Base-by-base conservation (phyloP, 2,888 invertebrate genomes). In the Chrysolina oricalcia region DNA sequence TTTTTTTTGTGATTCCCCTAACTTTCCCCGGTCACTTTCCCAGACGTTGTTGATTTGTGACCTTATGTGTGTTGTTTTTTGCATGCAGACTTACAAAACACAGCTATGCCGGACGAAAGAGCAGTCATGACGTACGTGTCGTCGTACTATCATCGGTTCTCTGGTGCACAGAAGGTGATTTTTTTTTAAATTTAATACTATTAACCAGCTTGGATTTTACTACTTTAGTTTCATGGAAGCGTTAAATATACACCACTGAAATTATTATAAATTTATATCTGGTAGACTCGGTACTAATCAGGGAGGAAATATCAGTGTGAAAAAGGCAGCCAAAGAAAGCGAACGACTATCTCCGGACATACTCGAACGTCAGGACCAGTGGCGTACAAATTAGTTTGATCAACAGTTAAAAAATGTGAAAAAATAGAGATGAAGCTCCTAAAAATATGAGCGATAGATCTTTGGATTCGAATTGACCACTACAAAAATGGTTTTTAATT, bases 91-190 rank as follows among this genome's bases (percentile, higher is more conserved):
- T 95, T 98, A 93, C 96, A 97, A 92, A 97, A 97, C 92, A 97
- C 98, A 87, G 97, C 97, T 90, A 96, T 98, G 95, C 99, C 99
- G 87, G 99, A 99, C 91, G 99, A 99, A 93, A 93, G 99, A 88
- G 98, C 98, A 85, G 98, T 99, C 90, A 99, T 99, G 99, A 99
- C 99, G 87, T 99, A 99, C 92, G 98, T 99, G 86, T 99, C 99
- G 80, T 98, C 98, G 85, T 99, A 99, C 93, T 99, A 99, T 93
- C 99, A 99, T 93, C 98, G 98, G 92, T 99, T 99, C 94, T 97
- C 98, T 90, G 99, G 99, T 89, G 98, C 98, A 87, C 98, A 99
- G 93, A 98, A 99, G 98, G 99, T 99, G 92, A 91, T 90, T 89
- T 76, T 70, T 78, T 73, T 53, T 53, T 1, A 4, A 72, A 53